phyloP scores from a whole-genome alignment of 2,888 invertebrate species.

The Acleris literana region DNA sequence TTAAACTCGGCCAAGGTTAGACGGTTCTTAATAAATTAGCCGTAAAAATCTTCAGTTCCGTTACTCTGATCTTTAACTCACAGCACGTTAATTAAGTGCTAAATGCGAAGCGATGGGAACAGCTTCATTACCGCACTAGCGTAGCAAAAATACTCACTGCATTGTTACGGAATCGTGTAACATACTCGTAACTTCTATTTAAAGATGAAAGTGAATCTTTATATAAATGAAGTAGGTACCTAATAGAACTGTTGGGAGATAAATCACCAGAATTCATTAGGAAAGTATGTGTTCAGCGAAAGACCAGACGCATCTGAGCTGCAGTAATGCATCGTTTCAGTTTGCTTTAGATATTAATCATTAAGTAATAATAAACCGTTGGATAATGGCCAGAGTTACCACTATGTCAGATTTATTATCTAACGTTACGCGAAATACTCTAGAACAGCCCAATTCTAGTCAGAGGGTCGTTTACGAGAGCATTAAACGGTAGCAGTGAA shows the following conservation, averaged over 20 bases:
- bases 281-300: constrained; percentile 20
- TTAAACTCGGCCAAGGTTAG: constrained; percentile 68
- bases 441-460: constrained; percentile 50
- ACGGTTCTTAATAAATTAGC: constrained; percentile 8
- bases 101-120: constrained; percentile 24
- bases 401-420: constrained; percentile 53
- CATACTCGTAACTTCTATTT: constrained; percentile 22
- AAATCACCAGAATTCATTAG: constrained; percentile 21
- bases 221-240: constrained; percentile 13
- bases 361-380: constrained; percentile 58
- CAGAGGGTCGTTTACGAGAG: constrained; percentile 48
- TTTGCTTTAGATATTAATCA: constrained; percentile 54
- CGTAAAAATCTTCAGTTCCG: constrained; percentile 19
- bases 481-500: constrained; percentile 47
- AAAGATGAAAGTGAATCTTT: constrained; percentile 29
- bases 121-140: constrained; percentile 19
- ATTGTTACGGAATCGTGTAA: constrained; percentile 6
- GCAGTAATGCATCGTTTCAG: constrained; percentile 49
- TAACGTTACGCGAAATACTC: constrained; percentile 48
- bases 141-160: constrained; percentile 20
- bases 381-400: constrained; percentile 58
- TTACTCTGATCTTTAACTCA: constrained; percentile 20
- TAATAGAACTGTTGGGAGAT: constrained; percentile 22
- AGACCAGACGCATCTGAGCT: constrained; percentile 37
- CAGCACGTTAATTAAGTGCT: constrained; percentile 20